Evolutionary conservation across 2,888 invertebrate species (phyloP).

Genomic region (Brachyopa scutellaris): DNA sequence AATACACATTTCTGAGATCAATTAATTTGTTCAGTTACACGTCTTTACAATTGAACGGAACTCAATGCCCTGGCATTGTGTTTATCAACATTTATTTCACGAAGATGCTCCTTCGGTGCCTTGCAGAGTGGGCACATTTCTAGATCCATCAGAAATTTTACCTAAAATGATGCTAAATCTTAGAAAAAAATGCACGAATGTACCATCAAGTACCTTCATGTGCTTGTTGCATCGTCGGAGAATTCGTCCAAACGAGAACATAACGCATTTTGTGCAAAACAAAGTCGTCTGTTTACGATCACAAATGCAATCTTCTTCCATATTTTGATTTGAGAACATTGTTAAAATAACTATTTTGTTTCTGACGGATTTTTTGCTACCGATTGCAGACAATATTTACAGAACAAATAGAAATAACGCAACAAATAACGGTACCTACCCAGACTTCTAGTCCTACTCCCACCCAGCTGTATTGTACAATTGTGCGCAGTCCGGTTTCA

Average conservation of each 20-base stretch:
- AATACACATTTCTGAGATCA: no score
- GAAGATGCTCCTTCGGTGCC: slow-evolving; percentile 20
- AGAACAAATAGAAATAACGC: no score
- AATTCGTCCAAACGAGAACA: slow-evolving; percentile 50
- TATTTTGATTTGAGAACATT: not conserved
- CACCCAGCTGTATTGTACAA: no score
- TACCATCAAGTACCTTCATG: slow-evolving; percentile 20
- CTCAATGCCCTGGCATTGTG: not conserved
- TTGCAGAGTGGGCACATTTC: slow-evolving; percentile 45
- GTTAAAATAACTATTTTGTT: no score
- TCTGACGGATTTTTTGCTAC: no score
- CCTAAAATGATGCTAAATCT: slow-evolving; percentile 4
- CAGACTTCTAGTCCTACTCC: no score
- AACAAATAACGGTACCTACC: no score
- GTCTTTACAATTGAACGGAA: slow-evolving; percentile 5
- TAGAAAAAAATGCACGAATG: not conserved
- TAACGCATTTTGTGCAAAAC: slow-evolving; percentile 42
- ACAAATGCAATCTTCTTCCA: slow-evolving; percentile 35
- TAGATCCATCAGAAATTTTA: slow-evolving; percentile 45
- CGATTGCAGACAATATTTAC: no score
- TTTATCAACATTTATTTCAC: slow-evolving; percentile 36
- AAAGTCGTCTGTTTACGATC: slow-evolving; percentile 46
- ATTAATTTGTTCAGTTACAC: no score
- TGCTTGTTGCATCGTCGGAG: slow-evolving; percentile 39
- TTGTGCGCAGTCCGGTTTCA: no score